These are phyloP conservation scores for Sarotherodon lohbergeri DNA, from an alignment of 2,113 vertebrate genomes.

Conservation along the genomic window DNA sequence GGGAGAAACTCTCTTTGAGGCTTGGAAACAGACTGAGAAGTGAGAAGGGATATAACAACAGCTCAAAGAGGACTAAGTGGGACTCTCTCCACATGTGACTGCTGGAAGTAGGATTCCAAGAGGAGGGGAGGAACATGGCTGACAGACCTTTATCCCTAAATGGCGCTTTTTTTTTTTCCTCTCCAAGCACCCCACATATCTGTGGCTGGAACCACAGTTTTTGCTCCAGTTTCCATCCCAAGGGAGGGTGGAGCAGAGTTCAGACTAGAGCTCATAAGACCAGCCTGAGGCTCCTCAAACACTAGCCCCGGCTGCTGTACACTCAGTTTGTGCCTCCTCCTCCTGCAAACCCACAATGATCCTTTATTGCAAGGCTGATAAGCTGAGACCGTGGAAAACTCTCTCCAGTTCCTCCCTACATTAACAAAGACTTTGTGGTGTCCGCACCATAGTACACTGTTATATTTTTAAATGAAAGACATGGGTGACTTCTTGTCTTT, in stretches of 20 bases:
- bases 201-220: constrained; percentile 40
- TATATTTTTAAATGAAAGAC: constrained; percentile 16
- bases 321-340: not conserved
- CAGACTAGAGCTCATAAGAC: not conserved
- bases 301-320: not conserved
- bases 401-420: not conserved
- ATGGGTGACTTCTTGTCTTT: constrained; percentile 7
- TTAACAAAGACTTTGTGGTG: constrained; percentile 11
- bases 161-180: not conserved
- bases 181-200: constrained; percentile 24
- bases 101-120: not conserved
- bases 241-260: constrained; percentile 22
- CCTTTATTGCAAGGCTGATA: constrained; percentile 42
- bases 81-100: constrained; percentile 29
- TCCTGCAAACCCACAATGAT: constrained; percentile 41
- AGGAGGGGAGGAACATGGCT: constrained; percentile 19
- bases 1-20: not conserved
- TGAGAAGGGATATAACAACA: not conserved
- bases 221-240: constrained; percentile 41
- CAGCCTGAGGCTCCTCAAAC: constrained; percentile 6
- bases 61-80: not conserved
- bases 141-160: constrained; percentile 51
- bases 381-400: constrained; percentile 42
- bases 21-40: not conserved
- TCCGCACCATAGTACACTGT: not conserved